A percentile compares a stretch with the other conserved stretches of the same genome.
Conservation (phyloP, 2,797 vertebrate genomes). For the Strix occidentalis region DNA sequence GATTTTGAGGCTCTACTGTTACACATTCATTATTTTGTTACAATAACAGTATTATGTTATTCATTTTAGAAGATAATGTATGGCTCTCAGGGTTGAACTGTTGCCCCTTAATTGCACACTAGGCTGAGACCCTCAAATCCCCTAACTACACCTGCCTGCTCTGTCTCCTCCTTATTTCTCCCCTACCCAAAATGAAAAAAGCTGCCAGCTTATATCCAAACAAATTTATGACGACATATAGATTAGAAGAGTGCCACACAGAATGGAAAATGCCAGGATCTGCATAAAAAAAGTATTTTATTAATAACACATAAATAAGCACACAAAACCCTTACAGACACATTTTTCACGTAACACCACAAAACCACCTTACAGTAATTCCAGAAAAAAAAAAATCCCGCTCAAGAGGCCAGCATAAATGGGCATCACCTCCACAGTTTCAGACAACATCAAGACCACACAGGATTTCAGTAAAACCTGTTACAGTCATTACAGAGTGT, state of each 20-base stretch:
- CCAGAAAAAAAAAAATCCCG: neutral
- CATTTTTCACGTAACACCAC: neutral
- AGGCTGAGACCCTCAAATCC: neutral
- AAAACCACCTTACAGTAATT: neutral
- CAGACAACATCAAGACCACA: neutral
- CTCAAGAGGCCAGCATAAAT: neutral
- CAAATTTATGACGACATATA: neutral
- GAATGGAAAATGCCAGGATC: neutral
- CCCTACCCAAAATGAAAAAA: neutral
- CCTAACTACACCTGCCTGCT: fast-evolving
- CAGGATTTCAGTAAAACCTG: neutral
- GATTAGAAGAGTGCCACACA: neutral
- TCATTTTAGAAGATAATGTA: neutral
- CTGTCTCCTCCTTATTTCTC: neutral
- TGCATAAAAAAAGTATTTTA: neutral
- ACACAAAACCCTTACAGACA: neutral
- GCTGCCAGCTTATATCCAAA: neutral
- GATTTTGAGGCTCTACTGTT: neutral
- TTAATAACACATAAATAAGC: constrained; percentile 38
- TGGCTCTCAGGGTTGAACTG: neutral
- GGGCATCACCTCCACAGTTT: neutral
- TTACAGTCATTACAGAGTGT: neutral
- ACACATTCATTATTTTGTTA: neutral
- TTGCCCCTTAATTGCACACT: neutral
- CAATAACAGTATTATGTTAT: too few relatives aligned